A percentile compares a stretch with the other conserved stretches of the same genome.
phyloP scores from a whole-genome alignment of 2,797 vertebrate genomes.

The Diceros bicornis region DNA sequence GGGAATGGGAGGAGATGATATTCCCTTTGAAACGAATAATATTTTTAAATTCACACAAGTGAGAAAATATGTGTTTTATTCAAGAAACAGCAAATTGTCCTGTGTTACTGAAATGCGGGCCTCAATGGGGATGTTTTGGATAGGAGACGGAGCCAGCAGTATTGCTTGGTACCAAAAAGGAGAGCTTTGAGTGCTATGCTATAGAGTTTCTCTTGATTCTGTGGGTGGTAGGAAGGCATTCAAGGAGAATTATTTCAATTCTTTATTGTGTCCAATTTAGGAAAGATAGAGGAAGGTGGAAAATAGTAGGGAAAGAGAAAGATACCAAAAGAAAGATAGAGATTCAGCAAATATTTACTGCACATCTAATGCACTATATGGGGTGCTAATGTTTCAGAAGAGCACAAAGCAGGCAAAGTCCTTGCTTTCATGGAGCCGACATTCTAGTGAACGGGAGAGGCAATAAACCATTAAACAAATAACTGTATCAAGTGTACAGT shows the following conservation, averaged over 20 bases:
- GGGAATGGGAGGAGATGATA: background rate
- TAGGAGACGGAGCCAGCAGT: background rate
- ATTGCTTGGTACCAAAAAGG: background rate
- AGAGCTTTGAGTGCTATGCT: background rate
- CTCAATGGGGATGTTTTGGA: background rate
- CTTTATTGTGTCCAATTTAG: constrained; percentile 7
- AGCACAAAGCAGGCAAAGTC: background rate
- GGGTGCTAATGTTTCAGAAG: background rate
- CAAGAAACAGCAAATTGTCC: constrained; percentile 33
- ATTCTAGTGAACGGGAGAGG: background rate
- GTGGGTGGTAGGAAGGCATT: background rate
- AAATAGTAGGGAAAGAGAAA: background rate
- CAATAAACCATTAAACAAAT: background rate
- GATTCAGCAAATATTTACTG: background rate
- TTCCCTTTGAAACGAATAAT: background rate
- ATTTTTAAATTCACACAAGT: constrained; percentile 54
- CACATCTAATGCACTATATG: background rate
- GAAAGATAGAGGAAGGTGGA: background rate
- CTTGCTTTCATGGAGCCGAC: background rate
- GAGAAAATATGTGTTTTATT: constrained; percentile 30
- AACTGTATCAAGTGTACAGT: background rate
- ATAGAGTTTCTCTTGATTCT: background rate
- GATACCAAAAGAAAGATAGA: background rate
- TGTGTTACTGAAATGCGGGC: background rate
- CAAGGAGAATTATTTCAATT: constrained; percentile 31